Percentiles rank a stretch among this genome's conserved stretches.
Evolutionary conservation across 2,888 invertebrate species (phyloP).

Genomic region (Heterodera filipjevi): DNA sequence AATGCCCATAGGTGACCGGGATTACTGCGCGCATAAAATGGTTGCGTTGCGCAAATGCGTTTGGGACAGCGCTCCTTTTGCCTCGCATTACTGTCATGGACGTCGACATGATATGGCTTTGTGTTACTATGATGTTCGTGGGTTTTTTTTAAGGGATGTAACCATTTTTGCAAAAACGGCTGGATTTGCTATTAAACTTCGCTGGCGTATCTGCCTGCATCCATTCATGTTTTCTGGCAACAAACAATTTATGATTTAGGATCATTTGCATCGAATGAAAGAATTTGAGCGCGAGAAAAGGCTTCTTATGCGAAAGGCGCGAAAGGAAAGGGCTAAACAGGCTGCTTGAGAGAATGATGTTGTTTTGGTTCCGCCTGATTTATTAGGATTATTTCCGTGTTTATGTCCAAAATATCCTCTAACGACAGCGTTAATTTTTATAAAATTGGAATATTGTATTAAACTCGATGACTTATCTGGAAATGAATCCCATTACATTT

Average conservation of each 20-base stretch:
- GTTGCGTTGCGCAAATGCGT: slow-evolving; percentile 33
- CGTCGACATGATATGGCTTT: slow-evolving; percentile 56
- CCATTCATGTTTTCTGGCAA: background rate
- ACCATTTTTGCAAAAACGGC: background rate
- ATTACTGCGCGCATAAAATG: slow-evolving; percentile 53
- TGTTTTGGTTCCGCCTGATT: background rate
- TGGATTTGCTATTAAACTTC: no score
- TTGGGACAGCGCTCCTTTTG: slow-evolving; percentile 58
- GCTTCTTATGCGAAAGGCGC: slow-evolving; percentile 55
- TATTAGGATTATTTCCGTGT: background rate
- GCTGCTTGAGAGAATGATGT: background rate
- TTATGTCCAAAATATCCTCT: background rate
- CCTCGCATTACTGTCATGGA: slow-evolving; percentile 56
- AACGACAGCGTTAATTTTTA: background rate
- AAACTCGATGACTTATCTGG: no score
- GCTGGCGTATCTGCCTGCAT: no score
- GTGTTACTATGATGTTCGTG: slow-evolving; percentile 52
- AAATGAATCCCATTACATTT: background rate
- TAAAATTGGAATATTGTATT: no score
- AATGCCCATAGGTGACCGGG: slow-evolving; percentile 57
- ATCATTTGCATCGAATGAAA: slow-evolving; percentile 61
- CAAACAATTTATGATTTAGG: slow-evolving; percentile 34
- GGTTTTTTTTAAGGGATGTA: background rate
- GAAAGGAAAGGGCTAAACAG: slow-evolving; percentile 50
- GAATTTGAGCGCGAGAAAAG: slow-evolving; percentile 64